A percentile compares a stretch with the other conserved stretches of the same genome.
Evolutionary conservation across 2,113 vertebrate genomes (phyloP).

Genomic region (Todiramphus saurophagus): DNA sequence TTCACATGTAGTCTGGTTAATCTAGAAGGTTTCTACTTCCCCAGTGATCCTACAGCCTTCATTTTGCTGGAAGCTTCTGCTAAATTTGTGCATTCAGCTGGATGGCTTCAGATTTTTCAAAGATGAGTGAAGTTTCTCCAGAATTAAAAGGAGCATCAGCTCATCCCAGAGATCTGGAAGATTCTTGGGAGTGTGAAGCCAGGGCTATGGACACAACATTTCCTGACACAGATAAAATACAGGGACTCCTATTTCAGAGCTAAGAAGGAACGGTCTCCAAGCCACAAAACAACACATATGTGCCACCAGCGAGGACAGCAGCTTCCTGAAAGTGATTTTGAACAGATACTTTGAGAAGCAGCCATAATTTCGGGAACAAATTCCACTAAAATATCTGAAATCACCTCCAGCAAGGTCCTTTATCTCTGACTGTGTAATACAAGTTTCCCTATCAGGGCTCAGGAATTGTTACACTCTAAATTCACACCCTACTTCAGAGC

Average conservation of each 20-base stretch:
- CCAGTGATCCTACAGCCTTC: neutral
- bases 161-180: neutral
- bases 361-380: neutral
- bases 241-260: neutral
- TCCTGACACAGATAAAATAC: neutral
- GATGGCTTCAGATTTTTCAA: neutral
- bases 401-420: conserved; percentile 1
- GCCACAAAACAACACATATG: neutral
- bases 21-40: conserved; percentile 17
- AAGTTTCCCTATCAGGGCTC: neutral
- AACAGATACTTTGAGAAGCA: neutral
- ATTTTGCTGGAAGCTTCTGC: neutral
- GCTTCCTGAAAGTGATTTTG: neutral
- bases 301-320: neutral
- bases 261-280: neutral
- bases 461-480: neutral
- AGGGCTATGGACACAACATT: neutral
- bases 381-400: neutral
- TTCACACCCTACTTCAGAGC: neutral
- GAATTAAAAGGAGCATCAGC: neutral
- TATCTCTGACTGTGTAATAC: neutral
- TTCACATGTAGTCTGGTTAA: neutral
- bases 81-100: conserved; percentile 6
- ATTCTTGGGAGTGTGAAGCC: neutral
- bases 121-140: neutral